A percentile compares a stretch with the other conserved stretches of the same genome.
These are phyloP conservation scores for Chymomyza amoena DNA, from an alignment of 2,888 invertebrate genomes.

Conservation along the genomic window DNA sequence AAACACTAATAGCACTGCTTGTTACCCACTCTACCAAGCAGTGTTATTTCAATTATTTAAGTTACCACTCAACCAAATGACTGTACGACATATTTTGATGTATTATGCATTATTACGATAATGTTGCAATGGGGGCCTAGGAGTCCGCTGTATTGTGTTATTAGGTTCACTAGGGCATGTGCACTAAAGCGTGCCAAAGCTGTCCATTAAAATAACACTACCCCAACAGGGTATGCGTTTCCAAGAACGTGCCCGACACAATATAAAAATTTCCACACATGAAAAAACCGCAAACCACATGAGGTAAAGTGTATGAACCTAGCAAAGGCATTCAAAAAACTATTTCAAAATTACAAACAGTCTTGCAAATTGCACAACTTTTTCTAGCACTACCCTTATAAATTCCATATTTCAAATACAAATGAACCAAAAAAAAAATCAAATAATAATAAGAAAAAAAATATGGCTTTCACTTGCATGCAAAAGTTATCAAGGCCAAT, in stretches of 20 bases:
- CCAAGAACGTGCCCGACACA: not conserved
- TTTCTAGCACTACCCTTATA: not conserved
- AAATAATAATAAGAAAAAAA: not conserved
- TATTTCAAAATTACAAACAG: not conserved
- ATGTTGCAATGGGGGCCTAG: not conserved
- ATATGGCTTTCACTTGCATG: not conserved
- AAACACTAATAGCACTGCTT: too few relatives aligned
- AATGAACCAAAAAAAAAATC: not conserved
- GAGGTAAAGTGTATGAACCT: not conserved
- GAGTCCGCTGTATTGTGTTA: not conserved
- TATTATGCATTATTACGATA: not conserved
- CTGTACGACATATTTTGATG: not conserved
- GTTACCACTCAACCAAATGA: not conserved
- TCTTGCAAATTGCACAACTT: not conserved
- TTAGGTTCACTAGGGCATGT: not conserved
- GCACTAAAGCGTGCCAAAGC: not conserved
- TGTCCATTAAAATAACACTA: not conserved
- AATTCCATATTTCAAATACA: not conserved
- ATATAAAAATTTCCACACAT: not conserved
- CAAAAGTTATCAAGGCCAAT: conserved; percentile 1
- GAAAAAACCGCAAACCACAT: not conserved
- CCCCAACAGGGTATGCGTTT: not conserved
- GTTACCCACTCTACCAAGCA: too few relatives aligned
- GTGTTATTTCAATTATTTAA: too few relatives aligned
- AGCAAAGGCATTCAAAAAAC: not conserved